Evolutionary conservation across 2,888 invertebrate species (phyloP).

Genomic region (Agrotis puta): DNA sequence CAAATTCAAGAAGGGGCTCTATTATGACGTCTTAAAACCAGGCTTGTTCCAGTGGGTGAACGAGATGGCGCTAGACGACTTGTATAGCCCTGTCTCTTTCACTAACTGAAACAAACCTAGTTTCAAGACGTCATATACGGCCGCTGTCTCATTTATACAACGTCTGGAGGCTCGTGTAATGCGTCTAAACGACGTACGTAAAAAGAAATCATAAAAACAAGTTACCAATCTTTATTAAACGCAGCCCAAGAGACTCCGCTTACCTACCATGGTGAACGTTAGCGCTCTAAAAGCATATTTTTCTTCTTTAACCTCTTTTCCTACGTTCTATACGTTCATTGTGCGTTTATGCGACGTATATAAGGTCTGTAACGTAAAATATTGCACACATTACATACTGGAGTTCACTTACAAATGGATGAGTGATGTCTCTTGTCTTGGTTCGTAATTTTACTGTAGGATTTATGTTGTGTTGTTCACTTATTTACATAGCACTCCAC

Average conservation of each 20-base stretch:
- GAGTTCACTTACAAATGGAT: constrained; percentile 61
- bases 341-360: constrained; percentile 71
- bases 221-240: constrained; percentile 76
- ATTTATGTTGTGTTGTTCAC: constrained; percentile 49
- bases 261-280: constrained; percentile 50
- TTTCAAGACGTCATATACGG: too few relatives aligned
- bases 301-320: constrained; percentile 67
- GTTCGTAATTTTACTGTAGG: constrained; percentile 50
- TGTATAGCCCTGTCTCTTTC: too few relatives aligned
- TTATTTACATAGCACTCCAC: constrained; percentile 45
- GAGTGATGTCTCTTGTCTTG: constrained; percentile 58
- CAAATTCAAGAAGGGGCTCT: constrained; percentile 33
- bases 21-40: too few relatives aligned
- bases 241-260: constrained; percentile 58
- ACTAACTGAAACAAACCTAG: too few relatives aligned
- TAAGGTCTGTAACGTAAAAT: constrained; percentile 74
- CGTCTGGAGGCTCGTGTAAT: constrained; percentile 32
- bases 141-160: constrained; percentile 25
- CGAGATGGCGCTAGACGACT: too few relatives aligned
- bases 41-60: too few relatives aligned
- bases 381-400: constrained; percentile 66
- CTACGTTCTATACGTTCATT: constrained; percentile 70
- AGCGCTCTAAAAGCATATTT: constrained; percentile 74
- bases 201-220: constrained; percentile 74
- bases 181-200: constrained; percentile 52